phyloP scores from a whole-genome alignment of 2,888 invertebrate genomes.

The Laothoe populi region DNA sequence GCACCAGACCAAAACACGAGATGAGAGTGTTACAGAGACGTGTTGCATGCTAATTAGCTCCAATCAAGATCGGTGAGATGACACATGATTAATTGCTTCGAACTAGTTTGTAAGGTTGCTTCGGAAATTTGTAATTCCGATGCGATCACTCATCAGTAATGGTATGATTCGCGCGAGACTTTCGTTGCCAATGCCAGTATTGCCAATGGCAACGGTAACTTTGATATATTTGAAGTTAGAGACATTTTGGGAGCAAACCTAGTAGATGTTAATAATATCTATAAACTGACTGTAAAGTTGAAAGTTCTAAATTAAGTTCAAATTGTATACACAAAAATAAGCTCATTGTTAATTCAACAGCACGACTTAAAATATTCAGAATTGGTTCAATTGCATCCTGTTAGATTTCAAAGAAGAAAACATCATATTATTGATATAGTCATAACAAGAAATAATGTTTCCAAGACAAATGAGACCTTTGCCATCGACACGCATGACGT shows the following conservation, averaged over 20 bases:
- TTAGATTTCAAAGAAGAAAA: not conserved
- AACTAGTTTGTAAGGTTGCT: constrained; percentile 5
- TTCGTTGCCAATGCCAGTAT: constrained; percentile 14
- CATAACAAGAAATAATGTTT: constrained; percentile 3
- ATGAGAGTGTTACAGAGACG: constrained; percentile 8
- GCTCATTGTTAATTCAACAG: too few species aligned
- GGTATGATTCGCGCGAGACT: not conserved
- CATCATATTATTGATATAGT: not conserved
- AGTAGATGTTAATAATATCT: too few species aligned
- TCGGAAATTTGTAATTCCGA: constrained; percentile 18
- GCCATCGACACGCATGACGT: not conserved
- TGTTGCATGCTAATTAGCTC: constrained; percentile 24
- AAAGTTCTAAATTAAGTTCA: too few species aligned
- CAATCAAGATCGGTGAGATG: constrained; percentile 22
- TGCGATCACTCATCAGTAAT: not conserved
- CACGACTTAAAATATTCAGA: too few species aligned
- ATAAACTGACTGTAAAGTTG: too few species aligned
- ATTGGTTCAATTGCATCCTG: not conserved
- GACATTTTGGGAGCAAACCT: too few species aligned
- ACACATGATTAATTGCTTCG: constrained; percentile 20
- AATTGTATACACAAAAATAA: not conserved
- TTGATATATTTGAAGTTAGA: too few species aligned
- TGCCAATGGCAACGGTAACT: too few species aligned
- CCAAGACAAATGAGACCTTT: constrained; percentile 14
- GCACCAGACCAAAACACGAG: constrained; percentile 33